Evolutionary conservation across 2,113 vertebrate genomes (phyloP).

Genomic region (Crypturellus undulatus): DNA sequence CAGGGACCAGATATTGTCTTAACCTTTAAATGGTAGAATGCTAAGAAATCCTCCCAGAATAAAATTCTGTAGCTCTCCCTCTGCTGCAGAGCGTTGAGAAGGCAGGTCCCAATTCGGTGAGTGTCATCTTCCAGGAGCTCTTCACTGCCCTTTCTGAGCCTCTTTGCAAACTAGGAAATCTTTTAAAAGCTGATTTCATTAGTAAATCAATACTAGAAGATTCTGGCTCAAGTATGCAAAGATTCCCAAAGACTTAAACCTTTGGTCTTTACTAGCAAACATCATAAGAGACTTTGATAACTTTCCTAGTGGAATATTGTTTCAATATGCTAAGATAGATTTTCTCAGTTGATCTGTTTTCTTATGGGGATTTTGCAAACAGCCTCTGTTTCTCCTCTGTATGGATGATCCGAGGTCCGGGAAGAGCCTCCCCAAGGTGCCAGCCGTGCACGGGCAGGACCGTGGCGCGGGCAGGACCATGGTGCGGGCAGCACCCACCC

Average conservation of each 20-base stretch:
- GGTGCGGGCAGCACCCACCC: background rate
- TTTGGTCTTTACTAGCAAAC: background rate
- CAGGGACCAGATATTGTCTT: background rate
- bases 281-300: background rate
- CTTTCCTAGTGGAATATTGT: background rate
- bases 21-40: background rate
- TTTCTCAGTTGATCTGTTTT: background rate
- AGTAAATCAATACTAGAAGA: background rate
- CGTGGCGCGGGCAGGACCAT: too few species aligned
- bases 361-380: background rate
- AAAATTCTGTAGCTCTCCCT: background rate
- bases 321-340: background rate
- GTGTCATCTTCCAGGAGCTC: background rate
- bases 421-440: background rate
- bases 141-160: background rate
- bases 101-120: fast-evolving
- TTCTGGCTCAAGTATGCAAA: background rate
- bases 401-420: background rate
- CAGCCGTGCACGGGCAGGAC: background rate
- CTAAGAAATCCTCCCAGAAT: fast-evolving
- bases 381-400: background rate
- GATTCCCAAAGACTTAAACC: background rate
- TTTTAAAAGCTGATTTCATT: background rate
- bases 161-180: background rate
- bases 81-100: background rate